Base-by-base conservation (phyloP, 2,888 invertebrate genomes). In the Gymnoscelis rufifasciata region DNA sequence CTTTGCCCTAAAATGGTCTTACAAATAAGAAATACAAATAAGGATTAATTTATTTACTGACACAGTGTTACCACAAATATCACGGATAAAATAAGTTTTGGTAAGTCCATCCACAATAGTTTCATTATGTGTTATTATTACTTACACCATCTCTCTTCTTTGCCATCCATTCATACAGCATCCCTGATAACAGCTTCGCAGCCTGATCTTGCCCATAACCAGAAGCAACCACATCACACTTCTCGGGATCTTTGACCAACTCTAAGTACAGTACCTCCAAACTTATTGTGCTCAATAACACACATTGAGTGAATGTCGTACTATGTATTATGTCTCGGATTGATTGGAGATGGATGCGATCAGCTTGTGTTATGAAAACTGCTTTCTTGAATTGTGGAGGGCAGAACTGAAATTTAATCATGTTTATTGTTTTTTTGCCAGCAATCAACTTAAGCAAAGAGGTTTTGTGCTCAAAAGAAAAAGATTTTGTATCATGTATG, bases 231-330 rank as follows among this genome's bases (percentile, higher is more conserved):
- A 73, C 60, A 56, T 86, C 83, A 39, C 70, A 76, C 0, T 74
- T 78, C 68, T 86, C 83, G 48, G 65, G 74, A 0, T 78, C 83
- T 0, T 74, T 72, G 54, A 80, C 78, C 1, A 84, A 43, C 55
- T 86, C 86, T 51, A 89, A 77, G 38, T 83, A 84, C 30, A 92
- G 88, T 24, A 91, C 78, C 41, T 87, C 89, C 14, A 90, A 70
- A 59, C 90, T 90, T 1, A 90, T 87, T 14, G 90, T 83, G 10
- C 91, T 90, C 53, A 93, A 80, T 1, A 93, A 74, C 3, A 90
- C 86, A 48, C 92, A 92, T 60, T 90, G 89, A 6, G 91, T 86
- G 49, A 93, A 90, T 28, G 86, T 75, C 72, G 92, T 92, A 56
- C 89, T 89, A 4, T 80, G 74, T 24, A 93, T 86, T 14, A 93